phyloP scores from a whole-genome alignment of 2,113 vertebrate species.

The Cololabis saira region DNA sequence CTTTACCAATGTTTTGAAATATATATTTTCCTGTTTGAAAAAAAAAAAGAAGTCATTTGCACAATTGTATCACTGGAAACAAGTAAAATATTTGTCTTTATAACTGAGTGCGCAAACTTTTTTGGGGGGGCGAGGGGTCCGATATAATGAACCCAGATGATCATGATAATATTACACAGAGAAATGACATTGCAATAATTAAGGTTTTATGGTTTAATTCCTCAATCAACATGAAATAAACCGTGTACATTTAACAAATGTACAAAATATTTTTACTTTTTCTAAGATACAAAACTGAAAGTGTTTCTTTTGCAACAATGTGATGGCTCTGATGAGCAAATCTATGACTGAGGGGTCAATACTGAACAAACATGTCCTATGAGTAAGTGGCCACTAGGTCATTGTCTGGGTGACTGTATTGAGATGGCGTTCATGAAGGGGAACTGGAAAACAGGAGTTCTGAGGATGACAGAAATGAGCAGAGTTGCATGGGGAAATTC shows the following conservation, averaged over 20 bases:
- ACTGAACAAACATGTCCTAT: constrained; percentile 3
- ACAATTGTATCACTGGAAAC: constrained; percentile 71
- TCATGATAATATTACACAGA: not conserved
- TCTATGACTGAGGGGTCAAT: not conserved
- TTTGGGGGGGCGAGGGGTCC: not conserved
- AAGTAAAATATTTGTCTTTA: constrained; percentile 65
- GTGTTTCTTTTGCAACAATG: not conserved
- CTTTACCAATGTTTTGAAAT: constrained; percentile 39
- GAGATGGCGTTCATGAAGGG: constrained; percentile 63
- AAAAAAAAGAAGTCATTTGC: constrained; percentile 58
- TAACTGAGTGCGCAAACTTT: constrained; percentile 30
- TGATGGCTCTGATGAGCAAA: not conserved
- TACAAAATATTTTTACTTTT: too few relatives aligned
- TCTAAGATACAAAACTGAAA: not conserved
- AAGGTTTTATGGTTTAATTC: too few relatives aligned
- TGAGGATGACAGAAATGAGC: constrained; percentile 44
- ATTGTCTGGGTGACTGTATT: constrained; percentile 68
- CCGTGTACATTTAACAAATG: not conserved
- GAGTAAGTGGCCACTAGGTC: constrained; percentile 24
- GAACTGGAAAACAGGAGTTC: constrained; percentile 70
- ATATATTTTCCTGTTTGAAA: constrained; percentile 21
- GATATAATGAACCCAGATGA: not conserved
- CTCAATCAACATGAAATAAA: not conserved
- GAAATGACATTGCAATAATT: too few relatives aligned
- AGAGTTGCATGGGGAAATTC: constrained; percentile 2